A percentile compares a stretch with the other conserved stretches of the same genome.
Conservation (phyloP, 53 echinoderm and acorn worm species). For the Luidia sarsii region DNA sequence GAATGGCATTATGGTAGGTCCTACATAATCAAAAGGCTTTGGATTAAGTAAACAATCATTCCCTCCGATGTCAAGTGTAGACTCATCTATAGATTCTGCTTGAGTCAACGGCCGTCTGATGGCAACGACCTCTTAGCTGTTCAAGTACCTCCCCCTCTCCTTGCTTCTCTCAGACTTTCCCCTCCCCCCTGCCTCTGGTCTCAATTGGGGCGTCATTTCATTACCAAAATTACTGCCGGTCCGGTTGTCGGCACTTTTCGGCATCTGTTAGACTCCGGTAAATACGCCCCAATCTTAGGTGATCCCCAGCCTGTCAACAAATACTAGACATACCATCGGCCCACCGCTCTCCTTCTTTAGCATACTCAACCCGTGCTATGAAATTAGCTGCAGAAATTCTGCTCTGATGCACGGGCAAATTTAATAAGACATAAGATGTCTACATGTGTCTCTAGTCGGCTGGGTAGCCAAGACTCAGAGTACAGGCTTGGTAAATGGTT, state of each 20-base stretch:
- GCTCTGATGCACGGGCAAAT: slow-evolving; percentile 21
- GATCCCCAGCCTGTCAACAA: slow-evolving; percentile 1
- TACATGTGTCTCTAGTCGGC: slow-evolving; percentile 27
- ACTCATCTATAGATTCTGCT: neutral
- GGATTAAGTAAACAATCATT: neutral
- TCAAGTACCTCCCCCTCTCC: no score
- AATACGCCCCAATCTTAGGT: slow-evolving; percentile 19
- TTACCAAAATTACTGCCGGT: slow-evolving; percentile 36
- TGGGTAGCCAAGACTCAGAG: neutral
- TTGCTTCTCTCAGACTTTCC: no score
- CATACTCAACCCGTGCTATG: neutral
- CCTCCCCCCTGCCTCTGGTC: neutral
- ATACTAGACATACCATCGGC: slow-evolving; percentile 26
- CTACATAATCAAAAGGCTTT: neutral
- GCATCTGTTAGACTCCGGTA: slow-evolving; percentile 33
- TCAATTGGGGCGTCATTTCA: slow-evolving; percentile 54
- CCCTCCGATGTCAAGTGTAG: no score
- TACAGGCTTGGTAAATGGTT: slow-evolving; percentile 19
- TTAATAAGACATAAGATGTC: slow-evolving; percentile 16
- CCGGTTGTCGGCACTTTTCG: slow-evolving; percentile 28
- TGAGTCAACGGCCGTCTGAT: neutral
- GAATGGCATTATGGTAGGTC: neutral
- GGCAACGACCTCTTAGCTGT: slow-evolving; percentile 1
- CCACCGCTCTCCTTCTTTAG: slow-evolving; percentile 1
- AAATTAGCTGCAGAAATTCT: slow-evolving; percentile 38